phyloP scores from a whole-genome alignment of 2,797 vertebrate genomes.

The Momotus momota region DNA sequence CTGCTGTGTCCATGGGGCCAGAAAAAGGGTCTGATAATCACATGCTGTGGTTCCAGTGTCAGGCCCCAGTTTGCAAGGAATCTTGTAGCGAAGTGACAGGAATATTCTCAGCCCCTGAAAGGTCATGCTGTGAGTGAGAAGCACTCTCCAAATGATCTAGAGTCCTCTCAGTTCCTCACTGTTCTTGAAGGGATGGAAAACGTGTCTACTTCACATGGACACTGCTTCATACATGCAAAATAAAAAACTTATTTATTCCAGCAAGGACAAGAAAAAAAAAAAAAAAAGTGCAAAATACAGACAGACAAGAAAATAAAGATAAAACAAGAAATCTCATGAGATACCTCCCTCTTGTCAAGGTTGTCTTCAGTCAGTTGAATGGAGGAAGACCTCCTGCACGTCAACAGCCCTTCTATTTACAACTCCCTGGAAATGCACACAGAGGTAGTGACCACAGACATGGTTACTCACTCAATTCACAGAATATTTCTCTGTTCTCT shows the following conservation, averaged over 20 bases:
- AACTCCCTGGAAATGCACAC: not conserved
- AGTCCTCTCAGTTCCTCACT: not conserved
- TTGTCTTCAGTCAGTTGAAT: not conserved
- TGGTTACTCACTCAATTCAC: not conserved
- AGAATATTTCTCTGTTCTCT: not conserved
- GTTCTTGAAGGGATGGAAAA: not conserved
- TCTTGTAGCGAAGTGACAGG: not conserved
- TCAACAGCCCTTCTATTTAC: not conserved
- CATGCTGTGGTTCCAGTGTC: not conserved
- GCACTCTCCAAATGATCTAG: not conserved
- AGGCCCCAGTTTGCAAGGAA: not conserved
- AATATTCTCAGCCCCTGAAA: not conserved
- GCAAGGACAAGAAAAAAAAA: not conserved
- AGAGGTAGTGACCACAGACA: not conserved
- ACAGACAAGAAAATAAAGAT: not conserved
- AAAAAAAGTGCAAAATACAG: not conserved
- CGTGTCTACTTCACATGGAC: fast-evolving
- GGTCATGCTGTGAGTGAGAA: not conserved
- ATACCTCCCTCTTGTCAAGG: not conserved
- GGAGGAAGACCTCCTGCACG: not conserved
- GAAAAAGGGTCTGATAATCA: not conserved
- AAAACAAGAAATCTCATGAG: not conserved
- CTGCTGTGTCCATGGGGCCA: not conserved
- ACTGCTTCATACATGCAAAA: not conserved
- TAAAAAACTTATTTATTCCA: not conserved